Conservation (phyloP, 92 coral and sea anemone genomes). For the Heliopora coerulea region DNA sequence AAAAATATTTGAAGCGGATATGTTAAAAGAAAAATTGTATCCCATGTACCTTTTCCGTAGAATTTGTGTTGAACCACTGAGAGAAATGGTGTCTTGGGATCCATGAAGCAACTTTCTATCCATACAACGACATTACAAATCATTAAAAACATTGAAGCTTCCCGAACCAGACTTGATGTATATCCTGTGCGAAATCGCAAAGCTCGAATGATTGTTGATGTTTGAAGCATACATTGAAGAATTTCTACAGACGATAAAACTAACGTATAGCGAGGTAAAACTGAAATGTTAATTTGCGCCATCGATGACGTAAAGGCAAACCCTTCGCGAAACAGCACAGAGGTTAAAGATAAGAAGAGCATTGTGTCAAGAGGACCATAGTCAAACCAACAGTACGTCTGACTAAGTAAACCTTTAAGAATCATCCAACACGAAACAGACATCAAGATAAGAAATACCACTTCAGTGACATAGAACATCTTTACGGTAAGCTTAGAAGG, state of each 20-base stretch:
- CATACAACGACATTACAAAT: slow-evolving; percentile 92
- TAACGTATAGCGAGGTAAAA: slow-evolving; percentile 75
- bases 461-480: slow-evolving; percentile 84
- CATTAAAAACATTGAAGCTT: slow-evolving; percentile 86
- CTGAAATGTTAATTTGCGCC: slow-evolving; percentile 74
- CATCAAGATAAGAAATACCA: slow-evolving; percentile 71
- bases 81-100: slow-evolving; percentile 79
- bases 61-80: slow-evolving; percentile 89
- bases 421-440: slow-evolving; percentile 90
- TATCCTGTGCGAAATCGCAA: slow-evolving; percentile 87
- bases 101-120: slow-evolving; percentile 95
- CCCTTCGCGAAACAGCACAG: slow-evolving; percentile 85
- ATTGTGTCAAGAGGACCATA: slow-evolving; percentile 89
- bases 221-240: slow-evolving; percentile 89
- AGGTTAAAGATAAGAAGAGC: slow-evolving; percentile 76
- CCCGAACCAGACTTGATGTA: slow-evolving; percentile 86
- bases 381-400: slow-evolving; percentile 85
- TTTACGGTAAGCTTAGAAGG: slow-evolving; percentile 74
- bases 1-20: slow-evolving; percentile 93
- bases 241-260: slow-evolving; percentile 46
- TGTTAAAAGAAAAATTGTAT: slow-evolving; percentile 84
- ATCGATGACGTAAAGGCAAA: slow-evolving; percentile 90
- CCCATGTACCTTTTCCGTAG: slow-evolving; percentile 94
- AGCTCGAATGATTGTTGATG: slow-evolving; percentile 86
- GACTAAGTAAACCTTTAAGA: slow-evolving; percentile 81